Conservation (phyloP, 2,113 vertebrate genomes). For the Thamnaconus septentrionalis region DNA sequence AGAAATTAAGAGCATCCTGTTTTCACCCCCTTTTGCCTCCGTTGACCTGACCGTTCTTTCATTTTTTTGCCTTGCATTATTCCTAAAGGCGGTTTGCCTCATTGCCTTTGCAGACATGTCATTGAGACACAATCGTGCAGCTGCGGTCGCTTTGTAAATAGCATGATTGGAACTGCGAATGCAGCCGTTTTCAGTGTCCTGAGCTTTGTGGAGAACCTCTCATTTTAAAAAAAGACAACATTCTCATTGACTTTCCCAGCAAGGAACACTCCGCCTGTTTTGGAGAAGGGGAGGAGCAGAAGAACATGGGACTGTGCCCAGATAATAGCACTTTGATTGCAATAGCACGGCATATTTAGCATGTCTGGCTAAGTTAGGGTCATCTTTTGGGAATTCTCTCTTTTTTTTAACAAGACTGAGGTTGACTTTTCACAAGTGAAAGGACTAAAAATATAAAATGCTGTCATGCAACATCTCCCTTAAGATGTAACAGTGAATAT, state of each 20-base stretch:
- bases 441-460: too few species aligned
- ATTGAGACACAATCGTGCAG: constrained; percentile 16
- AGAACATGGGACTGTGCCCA: neutral
- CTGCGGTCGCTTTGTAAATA: constrained; percentile 28
- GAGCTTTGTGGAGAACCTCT: constrained; percentile 57
- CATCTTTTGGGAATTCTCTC: too few species aligned
- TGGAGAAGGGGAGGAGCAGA: too few species aligned
- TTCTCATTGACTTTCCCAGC: constrained; percentile 41
- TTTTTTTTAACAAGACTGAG: too few species aligned
- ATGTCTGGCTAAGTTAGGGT: too few species aligned
- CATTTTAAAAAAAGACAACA: constrained; percentile 52
- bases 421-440: too few species aligned
- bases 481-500: too few species aligned
- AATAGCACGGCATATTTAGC: too few species aligned
- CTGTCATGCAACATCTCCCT: too few species aligned
- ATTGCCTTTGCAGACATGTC: constrained; percentile 2
- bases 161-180: constrained; percentile 30
- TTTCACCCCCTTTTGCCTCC: neutral
- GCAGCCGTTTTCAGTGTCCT: constrained; percentile 33
- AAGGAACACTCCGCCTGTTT: constrained; percentile 29
- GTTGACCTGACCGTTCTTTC: neutral
- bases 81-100: neutral
- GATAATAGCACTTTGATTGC: constrained; percentile 39
- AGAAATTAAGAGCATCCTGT: neutral
- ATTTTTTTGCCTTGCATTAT: neutral